Base-by-base conservation (phyloP, 1,140 invertebrate species). In the Globodera rostochiensis region DNA sequence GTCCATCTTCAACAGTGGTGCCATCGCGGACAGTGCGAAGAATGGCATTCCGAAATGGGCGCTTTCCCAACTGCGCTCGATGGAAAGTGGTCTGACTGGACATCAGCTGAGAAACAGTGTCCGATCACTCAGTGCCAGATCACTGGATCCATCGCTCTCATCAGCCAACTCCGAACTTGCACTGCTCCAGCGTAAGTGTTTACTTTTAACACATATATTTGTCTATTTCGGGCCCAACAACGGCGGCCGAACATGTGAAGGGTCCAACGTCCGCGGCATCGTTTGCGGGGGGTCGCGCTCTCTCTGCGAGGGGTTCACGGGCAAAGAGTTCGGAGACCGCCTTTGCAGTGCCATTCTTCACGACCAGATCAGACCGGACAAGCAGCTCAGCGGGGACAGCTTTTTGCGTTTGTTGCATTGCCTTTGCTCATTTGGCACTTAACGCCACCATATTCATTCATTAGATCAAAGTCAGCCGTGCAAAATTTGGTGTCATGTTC, bases 401-500 rank as follows among this genome's bases (percentile, higher is more conserved):
- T 89, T 89, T 82, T 76, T 85, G 50, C 88, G 88, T 88, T 50
- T 71, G 83, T 86, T 60, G 9, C 57, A 13, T 49, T 5, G 21
- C 25, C 11, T 71, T 71, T 47, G n/a, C 67, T 21, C 3, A 66
- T 21, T 21, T 21, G 15, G 49, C 50, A 8, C 21, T 60, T 74
- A 47, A 21, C 21, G 50, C 74, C 47, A 9, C 36, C 21, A 45
- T 19, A 9, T n/a, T 73, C 36, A 36, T 36, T 36, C 36, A 84
- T 78, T 64, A 88, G 87, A 89, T 80, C 77, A 82, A n/a, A 88
- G 84, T 13, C 89, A 89, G 71, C 88, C 88, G 36, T 89, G 88
- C 78, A 90, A 90, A 81, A 85, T 89, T 49, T 89, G 88, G 88
- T 89, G 88, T 78, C 88, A 90, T 83, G 83, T 89, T 4, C 60